phyloP scores from a whole-genome alignment of 2,888 invertebrate species.

The Leucania comma region DNA sequence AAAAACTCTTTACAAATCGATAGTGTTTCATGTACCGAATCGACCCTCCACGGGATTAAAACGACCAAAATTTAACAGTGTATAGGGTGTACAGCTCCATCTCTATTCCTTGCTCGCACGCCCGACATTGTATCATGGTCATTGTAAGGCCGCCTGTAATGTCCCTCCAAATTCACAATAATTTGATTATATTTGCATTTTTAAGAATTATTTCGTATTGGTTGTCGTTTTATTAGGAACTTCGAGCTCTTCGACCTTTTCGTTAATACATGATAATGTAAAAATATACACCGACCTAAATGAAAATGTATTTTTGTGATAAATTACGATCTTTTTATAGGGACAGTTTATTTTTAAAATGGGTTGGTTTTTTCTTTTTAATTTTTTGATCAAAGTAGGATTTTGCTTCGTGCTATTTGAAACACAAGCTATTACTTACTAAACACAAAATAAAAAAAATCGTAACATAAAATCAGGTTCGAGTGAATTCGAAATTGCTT shows the following conservation, averaged over 20 bases:
- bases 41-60: too few relatives aligned
- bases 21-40: too few relatives aligned
- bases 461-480: constrained; percentile 37
- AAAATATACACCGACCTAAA: constrained; percentile 25
- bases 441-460: too few relatives aligned
- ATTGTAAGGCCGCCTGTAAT: constrained; percentile 48
- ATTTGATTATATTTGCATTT: constrained; percentile 58
- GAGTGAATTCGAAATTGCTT: constrained; percentile 48
- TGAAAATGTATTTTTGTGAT: constrained; percentile 26
- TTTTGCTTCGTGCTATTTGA: constrained; percentile 10
- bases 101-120: too few relatives aligned
- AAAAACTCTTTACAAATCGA: too few relatives aligned
- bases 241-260: constrained; percentile 8
- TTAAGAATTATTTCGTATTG: constrained; percentile 57
- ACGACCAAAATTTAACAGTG: too few relatives aligned
- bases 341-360: constrained; percentile 5
- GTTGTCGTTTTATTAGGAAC: constrained; percentile 38
- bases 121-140: too few relatives aligned
- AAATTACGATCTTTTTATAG: constrained; percentile 16
- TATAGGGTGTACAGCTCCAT: too few relatives aligned
- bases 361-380: neutral
- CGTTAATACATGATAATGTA: constrained; percentile 24
- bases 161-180: constrained; percentile 64
- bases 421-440: constrained; percentile 8
- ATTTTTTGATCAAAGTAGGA: constrained; percentile 21